Conservation (phyloP, 35 echinoderm and acorn worm species). For the Anneissia japonica region DNA sequence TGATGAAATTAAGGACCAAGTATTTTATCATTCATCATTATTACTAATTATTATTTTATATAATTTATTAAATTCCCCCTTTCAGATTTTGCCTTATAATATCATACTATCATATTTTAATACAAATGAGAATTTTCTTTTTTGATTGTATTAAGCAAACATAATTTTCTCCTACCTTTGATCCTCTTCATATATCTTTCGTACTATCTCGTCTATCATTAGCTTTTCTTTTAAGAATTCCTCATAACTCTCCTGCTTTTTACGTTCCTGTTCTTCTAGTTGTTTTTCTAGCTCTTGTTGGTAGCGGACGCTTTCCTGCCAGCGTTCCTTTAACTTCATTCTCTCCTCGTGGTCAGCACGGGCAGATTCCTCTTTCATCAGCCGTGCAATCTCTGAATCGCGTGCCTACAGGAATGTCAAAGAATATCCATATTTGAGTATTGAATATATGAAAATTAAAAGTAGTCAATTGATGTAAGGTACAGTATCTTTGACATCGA, state of each 20-base stretch:
- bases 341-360: constrained; percentile 68
- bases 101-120: no score
- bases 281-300: constrained; percentile 91
- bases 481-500: no score
- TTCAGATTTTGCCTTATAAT: no score
- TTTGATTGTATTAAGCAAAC: no score
- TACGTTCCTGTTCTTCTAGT: constrained; percentile 70
- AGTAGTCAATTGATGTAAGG: no score
- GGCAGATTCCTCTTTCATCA: constrained; percentile 73
- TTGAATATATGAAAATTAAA: no score
- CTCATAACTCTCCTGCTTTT: constrained; percentile 81
- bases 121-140: no score
- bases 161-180: constrained; percentile 66
- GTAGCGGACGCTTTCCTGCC: constrained; percentile 78
- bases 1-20: no score
- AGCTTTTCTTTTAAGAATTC: constrained; percentile 98
- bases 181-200: constrained; percentile 98
- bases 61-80: no score
- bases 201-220: constrained; percentile 96
- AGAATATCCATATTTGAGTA: no score
- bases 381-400: constrained; percentile 75
- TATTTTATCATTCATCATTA: no score
- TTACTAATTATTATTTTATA: no score
- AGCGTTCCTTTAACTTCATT: constrained; percentile 55
- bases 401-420: constrained; percentile 40